Conservation (phyloP, 2,797 vertebrate species). For the Salarias fasciatus region DNA sequence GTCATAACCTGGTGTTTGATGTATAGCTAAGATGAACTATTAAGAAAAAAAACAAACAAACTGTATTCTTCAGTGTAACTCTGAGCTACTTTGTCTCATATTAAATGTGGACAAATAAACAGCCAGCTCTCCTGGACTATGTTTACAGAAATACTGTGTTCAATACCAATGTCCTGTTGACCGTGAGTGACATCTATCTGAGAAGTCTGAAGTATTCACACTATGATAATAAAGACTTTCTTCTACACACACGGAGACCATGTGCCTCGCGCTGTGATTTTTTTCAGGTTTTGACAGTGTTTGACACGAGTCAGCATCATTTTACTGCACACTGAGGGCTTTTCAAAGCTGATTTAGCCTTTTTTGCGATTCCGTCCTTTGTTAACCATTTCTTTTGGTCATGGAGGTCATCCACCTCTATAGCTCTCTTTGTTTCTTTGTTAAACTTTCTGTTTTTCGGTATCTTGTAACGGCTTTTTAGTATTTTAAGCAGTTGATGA, state of each 20-base stretch:
- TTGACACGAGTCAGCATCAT: not conserved
- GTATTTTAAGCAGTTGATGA: too few species aligned
- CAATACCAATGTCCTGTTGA: conserved; percentile 85
- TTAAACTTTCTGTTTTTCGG: too few species aligned
- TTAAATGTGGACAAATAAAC: conserved; percentile 63
- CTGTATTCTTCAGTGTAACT: conserved; percentile 74
- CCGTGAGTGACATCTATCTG: conserved; percentile 84
- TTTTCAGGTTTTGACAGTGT: not conserved
- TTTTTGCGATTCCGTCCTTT: conserved; percentile 26
- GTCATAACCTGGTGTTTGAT: conserved; percentile 86
- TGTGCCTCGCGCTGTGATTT: conserved; percentile 31
- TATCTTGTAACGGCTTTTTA: too few species aligned
- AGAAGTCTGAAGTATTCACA: conserved; percentile 87
- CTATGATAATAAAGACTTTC: conserved; percentile 87
- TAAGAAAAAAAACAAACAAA: conserved; percentile 50
- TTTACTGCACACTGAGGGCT: conserved; percentile 43
- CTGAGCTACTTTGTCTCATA: conserved; percentile 64
- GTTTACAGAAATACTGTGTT: conserved; percentile 84
- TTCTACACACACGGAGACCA: conserved; percentile 76
- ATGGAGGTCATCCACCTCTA: too few species aligned
- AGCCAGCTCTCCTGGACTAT: conserved; percentile 75
- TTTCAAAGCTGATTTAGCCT: conserved; percentile 30
- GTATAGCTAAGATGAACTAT: conserved; percentile 85
- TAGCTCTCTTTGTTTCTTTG: too few species aligned
- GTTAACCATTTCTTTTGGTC: too few species aligned